Evolutionary conservation across 2,113 vertebrate species (phyloP).

Genomic region (Entelurus aequoreus): DNA sequence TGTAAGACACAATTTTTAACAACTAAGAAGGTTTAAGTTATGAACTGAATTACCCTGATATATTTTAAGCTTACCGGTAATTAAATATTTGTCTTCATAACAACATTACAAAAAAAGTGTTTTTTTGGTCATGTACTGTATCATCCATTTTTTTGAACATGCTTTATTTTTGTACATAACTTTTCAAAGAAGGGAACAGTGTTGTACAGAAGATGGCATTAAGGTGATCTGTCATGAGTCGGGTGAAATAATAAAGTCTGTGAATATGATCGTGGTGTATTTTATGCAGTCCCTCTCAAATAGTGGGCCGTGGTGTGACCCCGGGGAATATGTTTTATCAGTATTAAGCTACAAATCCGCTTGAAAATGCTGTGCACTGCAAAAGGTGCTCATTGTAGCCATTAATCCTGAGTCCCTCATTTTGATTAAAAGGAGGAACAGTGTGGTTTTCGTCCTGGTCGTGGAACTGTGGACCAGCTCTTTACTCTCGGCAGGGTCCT

Average conservation of each 20-base stretch:
- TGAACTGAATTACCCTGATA: slow-evolving; percentile 16
- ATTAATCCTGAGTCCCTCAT: no score
- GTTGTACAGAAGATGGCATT: slow-evolving; percentile 50
- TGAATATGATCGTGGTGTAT: slow-evolving; percentile 27
- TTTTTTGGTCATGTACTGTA: slow-evolving; percentile 30
- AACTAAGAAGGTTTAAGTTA: neutral
- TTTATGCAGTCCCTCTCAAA: neutral
- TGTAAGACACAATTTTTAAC: slow-evolving; percentile 21
- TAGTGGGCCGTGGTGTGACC: no score
- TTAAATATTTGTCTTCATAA: slow-evolving; percentile 45
- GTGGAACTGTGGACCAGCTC: no score
- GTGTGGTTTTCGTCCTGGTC: no score
- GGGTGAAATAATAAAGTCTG: slow-evolving; percentile 57
- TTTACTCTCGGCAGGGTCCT: no score
- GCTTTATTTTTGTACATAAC: slow-evolving; percentile 60
- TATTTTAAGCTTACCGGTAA: slow-evolving; percentile 20
- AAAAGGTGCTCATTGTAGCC: no score
- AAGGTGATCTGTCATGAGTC: slow-evolving; percentile 49
- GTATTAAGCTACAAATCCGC: no score
- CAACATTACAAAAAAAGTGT: slow-evolving; percentile 28
- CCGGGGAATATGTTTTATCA: no score
- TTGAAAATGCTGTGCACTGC: no score
- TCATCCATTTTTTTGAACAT: slow-evolving; percentile 39
- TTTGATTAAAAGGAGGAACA: no score
- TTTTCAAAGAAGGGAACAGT: slow-evolving; percentile 62